These are phyloP conservation scores for Cygnus olor DNA, from an alignment of 2,797 vertebrate species.

Conservation along the genomic window DNA sequence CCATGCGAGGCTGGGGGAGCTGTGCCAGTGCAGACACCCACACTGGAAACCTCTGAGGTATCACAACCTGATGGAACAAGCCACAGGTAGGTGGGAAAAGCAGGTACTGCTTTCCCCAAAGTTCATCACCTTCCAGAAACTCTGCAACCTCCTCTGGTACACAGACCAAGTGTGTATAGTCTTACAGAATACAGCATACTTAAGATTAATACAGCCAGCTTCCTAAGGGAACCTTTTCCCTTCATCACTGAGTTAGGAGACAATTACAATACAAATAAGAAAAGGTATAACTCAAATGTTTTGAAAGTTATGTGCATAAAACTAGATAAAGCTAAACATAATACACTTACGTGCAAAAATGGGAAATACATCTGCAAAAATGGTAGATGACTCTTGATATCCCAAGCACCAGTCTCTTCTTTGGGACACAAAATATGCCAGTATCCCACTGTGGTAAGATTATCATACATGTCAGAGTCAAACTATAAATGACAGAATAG, in stretches of 20 bases:
- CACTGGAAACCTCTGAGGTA: accelerated
- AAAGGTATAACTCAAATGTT: neutral
- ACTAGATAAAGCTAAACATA: accelerated
- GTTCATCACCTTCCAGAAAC: neutral
- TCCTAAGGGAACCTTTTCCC: neutral
- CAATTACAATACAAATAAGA: neutral
- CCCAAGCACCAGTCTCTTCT: neutral
- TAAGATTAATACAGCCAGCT: neutral
- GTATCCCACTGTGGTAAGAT: neutral
- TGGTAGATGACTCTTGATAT: neutral
- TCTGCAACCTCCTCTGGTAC: neutral
- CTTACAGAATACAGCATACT: neutral
- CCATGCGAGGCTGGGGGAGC: accelerated
- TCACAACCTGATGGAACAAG: neutral
- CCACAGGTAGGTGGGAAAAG: neutral
- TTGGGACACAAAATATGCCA: neutral
- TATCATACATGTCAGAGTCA: slow-evolving; percentile 6
- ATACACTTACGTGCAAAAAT: neutral
- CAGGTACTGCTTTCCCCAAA: neutral
- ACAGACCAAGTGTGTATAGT: neutral
- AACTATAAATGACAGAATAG: slow-evolving; percentile 25
- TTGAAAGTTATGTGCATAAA: neutral
- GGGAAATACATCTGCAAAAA: neutral
- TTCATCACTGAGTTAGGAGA: neutral
- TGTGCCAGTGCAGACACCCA: neutral